Conservation (phyloP, 2,113 vertebrate species). For the Reinhardtius hippoglossoides region DNA sequence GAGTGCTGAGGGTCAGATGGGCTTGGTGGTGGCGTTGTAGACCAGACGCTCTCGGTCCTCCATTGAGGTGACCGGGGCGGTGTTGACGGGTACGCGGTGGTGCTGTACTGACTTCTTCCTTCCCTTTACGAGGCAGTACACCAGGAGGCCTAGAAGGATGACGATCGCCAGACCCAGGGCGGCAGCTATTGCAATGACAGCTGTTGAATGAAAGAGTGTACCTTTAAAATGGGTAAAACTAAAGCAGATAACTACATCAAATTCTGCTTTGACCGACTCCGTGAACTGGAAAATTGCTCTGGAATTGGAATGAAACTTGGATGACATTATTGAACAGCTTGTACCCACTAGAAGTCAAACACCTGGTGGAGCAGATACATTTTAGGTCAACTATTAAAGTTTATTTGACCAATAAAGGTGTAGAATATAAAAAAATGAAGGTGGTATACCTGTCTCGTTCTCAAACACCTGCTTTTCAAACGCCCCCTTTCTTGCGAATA, state of each 20-base stretch:
- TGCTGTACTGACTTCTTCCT: conserved; percentile 74
- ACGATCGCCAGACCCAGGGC: conserved; percentile 85
- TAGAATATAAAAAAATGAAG: not conserved
- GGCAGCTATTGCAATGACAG: conserved; percentile 77
- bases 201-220: conserved; percentile 50
- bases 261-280: not conserved
- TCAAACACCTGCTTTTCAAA: conserved; percentile 20
- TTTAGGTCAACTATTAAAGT: too few relatives aligned
- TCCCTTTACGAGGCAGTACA: conserved; percentile 87
- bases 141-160: conserved; percentile 83
- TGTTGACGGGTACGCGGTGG: conserved; percentile 82
- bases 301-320: too few relatives aligned
- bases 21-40: conserved; percentile 91
- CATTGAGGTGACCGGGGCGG: conserved; percentile 76
- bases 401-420: too few relatives aligned
- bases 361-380: too few relatives aligned
- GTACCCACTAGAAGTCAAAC: too few relatives aligned
- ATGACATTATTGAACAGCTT: too few relatives aligned
- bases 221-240: too few relatives aligned
- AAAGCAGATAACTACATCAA: not conserved
- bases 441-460: conserved; percentile 56
- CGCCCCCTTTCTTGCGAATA: conserved; percentile 42
- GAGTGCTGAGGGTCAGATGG: conserved; percentile 84
- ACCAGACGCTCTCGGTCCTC: conserved; percentile 90
- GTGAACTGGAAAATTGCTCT: not conserved